phyloP scores from a whole-genome alignment of 2,797 vertebrate species.

The Aplochiton taeniatus region DNA sequence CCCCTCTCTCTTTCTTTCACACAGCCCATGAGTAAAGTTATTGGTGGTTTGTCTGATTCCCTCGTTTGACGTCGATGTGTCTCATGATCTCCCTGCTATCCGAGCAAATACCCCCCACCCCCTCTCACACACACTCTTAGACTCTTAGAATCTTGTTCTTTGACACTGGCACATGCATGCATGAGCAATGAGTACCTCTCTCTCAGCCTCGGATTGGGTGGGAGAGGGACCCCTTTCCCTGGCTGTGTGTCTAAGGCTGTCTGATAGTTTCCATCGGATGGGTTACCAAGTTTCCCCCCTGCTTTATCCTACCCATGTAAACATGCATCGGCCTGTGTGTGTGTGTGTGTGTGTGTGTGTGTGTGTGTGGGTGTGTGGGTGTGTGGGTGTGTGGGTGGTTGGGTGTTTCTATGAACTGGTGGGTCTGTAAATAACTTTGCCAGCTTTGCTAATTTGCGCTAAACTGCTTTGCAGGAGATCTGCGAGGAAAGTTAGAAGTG shows the following conservation, averaged over 20 bases:
- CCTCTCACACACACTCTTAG: constrained; percentile 3
- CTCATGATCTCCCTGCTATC: constrained; percentile 74
- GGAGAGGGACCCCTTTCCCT: constrained; percentile 64
- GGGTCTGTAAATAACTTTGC: constrained; percentile 76
- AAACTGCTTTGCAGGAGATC: constrained; percentile 70
- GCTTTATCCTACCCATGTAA: constrained; percentile 5
- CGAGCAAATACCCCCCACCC: constrained; percentile 38
- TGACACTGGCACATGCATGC: constrained; percentile 39
- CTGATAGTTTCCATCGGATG: no score
- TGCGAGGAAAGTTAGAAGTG: constrained; percentile 32
- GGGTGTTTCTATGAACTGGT: constrained; percentile 46
- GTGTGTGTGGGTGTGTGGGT: constrained; percentile 29
- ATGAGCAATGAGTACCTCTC: constrained; percentile 71
- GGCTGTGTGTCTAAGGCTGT: constrained; percentile 38
- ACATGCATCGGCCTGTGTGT: constrained; percentile 17
- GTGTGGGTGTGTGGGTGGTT: constrained; percentile 20
- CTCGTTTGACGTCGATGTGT: constrained; percentile 69
- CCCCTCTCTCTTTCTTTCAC: constrained; percentile 46
- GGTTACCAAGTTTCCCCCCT: no score
- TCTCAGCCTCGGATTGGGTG: constrained; percentile 65
- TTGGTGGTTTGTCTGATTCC: constrained; percentile 70
- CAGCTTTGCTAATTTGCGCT: constrained; percentile 79
- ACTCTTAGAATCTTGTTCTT: background rate
- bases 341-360: constrained; percentile 38
- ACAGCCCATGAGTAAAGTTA: constrained; percentile 64